These are phyloP conservation scores for Hemithea aestivaria DNA, from an alignment of 2,888 invertebrate genomes.

Conservation along the genomic window DNA sequence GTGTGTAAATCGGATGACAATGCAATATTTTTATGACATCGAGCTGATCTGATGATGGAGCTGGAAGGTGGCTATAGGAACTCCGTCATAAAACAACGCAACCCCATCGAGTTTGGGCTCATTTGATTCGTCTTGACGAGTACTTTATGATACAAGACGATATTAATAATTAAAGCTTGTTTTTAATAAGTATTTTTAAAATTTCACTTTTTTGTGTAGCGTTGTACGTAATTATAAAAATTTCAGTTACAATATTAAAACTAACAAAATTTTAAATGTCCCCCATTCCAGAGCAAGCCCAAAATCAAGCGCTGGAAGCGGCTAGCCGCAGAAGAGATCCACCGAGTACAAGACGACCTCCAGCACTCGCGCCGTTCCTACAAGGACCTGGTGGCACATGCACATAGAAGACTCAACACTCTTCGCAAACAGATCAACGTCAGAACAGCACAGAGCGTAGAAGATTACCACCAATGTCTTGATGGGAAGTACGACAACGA, in stretches of 20 bases:
- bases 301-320: slow-evolving; percentile 59
- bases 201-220: too few relatives aligned
- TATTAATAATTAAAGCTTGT: too few relatives aligned
- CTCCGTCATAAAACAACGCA: too few relatives aligned
- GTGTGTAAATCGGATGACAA: too few relatives aligned
- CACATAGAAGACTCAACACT: slow-evolving; percentile 48
- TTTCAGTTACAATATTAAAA: background rate
- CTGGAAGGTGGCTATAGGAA: too few relatives aligned
- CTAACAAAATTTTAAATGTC: background rate
- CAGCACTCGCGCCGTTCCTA: slow-evolving; percentile 54
- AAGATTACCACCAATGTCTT: slow-evolving; percentile 41
- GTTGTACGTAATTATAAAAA: too few relatives aligned
- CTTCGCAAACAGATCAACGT: slow-evolving; percentile 41
- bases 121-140: too few relatives aligned
- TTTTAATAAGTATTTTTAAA: too few relatives aligned
- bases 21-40: too few relatives aligned
- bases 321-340: slow-evolving; percentile 53
- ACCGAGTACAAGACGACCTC: slow-evolving; percentile 58
- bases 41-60: too few relatives aligned
- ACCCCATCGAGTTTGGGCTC: too few relatives aligned
- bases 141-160: too few relatives aligned
- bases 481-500: background rate
- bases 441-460: slow-evolving; percentile 33
- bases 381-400: slow-evolving; percentile 56
- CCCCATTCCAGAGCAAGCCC: slow-evolving; percentile 44